Evolutionary conservation across 2,888 invertebrate species (phyloP).

Genomic region (Himalopsyche japonica): DNA sequence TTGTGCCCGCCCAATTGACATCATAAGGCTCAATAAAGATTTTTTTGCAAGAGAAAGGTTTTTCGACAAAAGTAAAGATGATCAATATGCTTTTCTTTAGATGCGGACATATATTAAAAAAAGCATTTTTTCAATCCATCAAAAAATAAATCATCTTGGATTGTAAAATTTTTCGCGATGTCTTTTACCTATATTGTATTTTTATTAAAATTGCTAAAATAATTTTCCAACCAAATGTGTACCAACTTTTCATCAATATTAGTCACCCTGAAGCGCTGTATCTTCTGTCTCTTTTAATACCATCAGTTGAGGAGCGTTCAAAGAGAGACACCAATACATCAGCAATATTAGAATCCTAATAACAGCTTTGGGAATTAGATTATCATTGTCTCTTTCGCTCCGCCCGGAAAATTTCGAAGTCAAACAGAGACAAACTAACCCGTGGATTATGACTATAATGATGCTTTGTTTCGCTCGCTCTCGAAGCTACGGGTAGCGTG

Average conservation of each 20-base stretch:
- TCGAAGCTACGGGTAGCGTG: not conserved
- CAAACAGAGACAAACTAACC: slow-evolving; percentile 32
- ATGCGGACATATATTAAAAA: too few relatives aligned
- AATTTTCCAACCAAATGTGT: not conserved
- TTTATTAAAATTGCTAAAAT: too few relatives aligned
- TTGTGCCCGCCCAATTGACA: too few relatives aligned
- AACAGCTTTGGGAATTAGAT: slow-evolving; percentile 33
- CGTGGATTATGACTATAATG: slow-evolving; percentile 39
- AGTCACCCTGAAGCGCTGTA: not conserved
- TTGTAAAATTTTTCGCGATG: too few relatives aligned
- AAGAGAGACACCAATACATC: slow-evolving; percentile 10
- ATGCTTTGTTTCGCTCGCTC: slow-evolving; percentile 28
- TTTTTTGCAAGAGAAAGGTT: too few relatives aligned
- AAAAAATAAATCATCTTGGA: too few relatives aligned
- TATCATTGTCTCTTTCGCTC: slow-evolving; percentile 27
- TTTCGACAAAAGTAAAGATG: too few relatives aligned
- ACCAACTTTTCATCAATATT: not conserved
- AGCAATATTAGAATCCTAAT: slow-evolving; percentile 28
- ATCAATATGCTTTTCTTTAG: too few relatives aligned
- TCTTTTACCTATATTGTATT: too few relatives aligned
- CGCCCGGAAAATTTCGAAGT: slow-evolving; percentile 3
- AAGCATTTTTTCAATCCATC: too few relatives aligned
- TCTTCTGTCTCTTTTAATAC: slow-evolving; percentile 2
- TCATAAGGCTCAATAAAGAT: too few relatives aligned
- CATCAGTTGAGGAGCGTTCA: not conserved